phyloP scores from a whole-genome alignment of 2,113 vertebrate species.

The Struthio camelus region DNA sequence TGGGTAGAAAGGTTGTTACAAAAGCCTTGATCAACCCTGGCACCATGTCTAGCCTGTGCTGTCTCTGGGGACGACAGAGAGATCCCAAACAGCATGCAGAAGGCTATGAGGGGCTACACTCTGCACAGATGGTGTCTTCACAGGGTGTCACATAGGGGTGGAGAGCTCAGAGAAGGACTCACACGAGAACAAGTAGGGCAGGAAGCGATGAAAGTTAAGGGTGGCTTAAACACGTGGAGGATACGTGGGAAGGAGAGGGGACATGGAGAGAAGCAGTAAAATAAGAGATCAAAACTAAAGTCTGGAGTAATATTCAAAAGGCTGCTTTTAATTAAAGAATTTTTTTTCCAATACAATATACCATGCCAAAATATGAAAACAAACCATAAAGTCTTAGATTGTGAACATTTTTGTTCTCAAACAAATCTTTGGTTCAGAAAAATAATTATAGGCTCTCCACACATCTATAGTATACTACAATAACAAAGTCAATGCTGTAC shows the following conservation, averaged over 20 bases:
- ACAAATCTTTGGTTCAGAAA: slow-evolving; percentile 48
- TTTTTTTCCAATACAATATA: slow-evolving; percentile 38
- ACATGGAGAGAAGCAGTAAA: slow-evolving; percentile 25
- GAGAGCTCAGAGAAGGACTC: neutral
- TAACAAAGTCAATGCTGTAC: neutral
- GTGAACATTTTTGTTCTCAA: slow-evolving; percentile 63
- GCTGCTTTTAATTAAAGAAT: slow-evolving; percentile 60
- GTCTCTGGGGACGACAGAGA: neutral
- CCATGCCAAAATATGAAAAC: slow-evolving; percentile 49
- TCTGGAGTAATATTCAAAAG: slow-evolving; percentile 27
- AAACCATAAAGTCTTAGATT: slow-evolving; percentile 48
- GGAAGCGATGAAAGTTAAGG: neutral
- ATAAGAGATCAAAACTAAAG: slow-evolving; percentile 23
- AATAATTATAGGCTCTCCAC: slow-evolving; percentile 37
- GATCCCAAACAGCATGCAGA: neutral
- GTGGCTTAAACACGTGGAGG: slow-evolving; percentile 15
- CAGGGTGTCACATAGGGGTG: neutral
- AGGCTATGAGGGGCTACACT: neutral
- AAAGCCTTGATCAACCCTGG: neutral
- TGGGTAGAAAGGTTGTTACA: neutral
- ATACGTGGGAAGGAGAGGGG: neutral
- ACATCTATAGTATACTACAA: slow-evolving; percentile 11
- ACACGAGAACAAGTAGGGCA: neutral
- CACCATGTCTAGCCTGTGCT: neutral
- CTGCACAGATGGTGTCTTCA: neutral